phyloP scores from a whole-genome alignment of 2,888 invertebrate species.

The Cryptus viduatorius region DNA sequence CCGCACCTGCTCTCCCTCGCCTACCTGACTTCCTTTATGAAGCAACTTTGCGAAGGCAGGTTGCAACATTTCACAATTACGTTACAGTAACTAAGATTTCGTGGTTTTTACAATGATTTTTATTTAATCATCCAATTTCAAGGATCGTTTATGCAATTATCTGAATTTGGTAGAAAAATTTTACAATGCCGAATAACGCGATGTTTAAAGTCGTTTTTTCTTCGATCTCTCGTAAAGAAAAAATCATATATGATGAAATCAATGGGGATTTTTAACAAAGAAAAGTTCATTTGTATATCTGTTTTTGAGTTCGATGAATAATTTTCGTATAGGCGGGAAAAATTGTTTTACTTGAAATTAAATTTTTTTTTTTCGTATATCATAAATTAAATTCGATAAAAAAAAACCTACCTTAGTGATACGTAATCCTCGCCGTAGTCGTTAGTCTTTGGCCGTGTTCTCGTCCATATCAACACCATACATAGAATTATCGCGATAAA shows the following conservation, averaged over 20 bases:
- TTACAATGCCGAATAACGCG: neutral
- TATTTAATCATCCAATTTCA: neutral
- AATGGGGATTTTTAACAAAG: neutral
- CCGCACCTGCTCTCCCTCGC: conserved; percentile 35
- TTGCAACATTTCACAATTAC: conserved; percentile 21
- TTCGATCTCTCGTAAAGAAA: neutral
- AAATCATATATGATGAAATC: neutral
- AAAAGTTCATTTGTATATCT: neutral
- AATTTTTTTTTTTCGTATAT: too few species aligned
- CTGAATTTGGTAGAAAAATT: neutral
- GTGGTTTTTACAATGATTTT: neutral
- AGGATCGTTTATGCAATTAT: neutral
- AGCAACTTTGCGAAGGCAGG: neutral
- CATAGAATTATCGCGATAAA: conserved; percentile 72
- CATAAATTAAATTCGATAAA: neutral
- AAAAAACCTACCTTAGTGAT: conserved; percentile 71
- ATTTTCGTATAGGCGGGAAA: too few species aligned
- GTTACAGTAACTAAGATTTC: conserved; percentile 16
- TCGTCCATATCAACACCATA: conserved; percentile 78
- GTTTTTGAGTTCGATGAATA: too few species aligned
- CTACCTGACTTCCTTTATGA: conserved; percentile 35
- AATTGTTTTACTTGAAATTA: too few species aligned
- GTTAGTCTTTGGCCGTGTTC: conserved; percentile 69
- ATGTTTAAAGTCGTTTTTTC: neutral
- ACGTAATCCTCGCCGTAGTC: conserved; percentile 72